phyloP scores from a whole-genome alignment of 2,113 vertebrate genomes.

The Elephas maximus region DNA sequence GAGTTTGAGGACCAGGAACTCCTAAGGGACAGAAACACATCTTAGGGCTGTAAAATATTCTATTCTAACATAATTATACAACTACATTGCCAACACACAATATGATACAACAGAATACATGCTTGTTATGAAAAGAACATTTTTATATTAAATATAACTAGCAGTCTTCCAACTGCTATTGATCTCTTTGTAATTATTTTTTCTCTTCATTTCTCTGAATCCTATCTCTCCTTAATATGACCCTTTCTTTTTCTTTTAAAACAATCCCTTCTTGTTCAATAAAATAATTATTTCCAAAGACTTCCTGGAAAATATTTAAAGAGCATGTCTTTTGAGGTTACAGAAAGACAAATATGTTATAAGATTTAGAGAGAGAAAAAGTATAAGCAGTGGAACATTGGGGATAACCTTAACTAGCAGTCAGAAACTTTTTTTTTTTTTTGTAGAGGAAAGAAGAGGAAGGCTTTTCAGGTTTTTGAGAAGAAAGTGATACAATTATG shows the following conservation, averaged over 20 bases:
- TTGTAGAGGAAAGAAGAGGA: background rate
- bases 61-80: background rate
- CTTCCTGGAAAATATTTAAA: background rate
- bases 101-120: background rate
- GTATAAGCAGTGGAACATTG: background rate
- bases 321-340: background rate
- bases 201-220: background rate
- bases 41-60: background rate
- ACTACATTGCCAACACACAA: background rate
- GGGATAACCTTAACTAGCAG: background rate
- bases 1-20: background rate
- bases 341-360: background rate
- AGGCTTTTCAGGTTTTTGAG: background rate
- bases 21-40: background rate
- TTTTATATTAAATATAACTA: conserved; percentile 1
- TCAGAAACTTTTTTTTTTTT: background rate
- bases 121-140: background rate
- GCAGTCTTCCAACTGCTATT: background rate
- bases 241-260: background rate
- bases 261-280: background rate
- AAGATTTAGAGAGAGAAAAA: background rate
- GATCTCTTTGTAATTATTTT: background rate
- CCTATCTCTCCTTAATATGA: background rate
- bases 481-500: background rate
- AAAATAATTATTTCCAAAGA: background rate